These are phyloP conservation scores for Polypedilum pembai DNA, from an alignment of 1,140 invertebrate species.

Conservation along the genomic window DNA sequence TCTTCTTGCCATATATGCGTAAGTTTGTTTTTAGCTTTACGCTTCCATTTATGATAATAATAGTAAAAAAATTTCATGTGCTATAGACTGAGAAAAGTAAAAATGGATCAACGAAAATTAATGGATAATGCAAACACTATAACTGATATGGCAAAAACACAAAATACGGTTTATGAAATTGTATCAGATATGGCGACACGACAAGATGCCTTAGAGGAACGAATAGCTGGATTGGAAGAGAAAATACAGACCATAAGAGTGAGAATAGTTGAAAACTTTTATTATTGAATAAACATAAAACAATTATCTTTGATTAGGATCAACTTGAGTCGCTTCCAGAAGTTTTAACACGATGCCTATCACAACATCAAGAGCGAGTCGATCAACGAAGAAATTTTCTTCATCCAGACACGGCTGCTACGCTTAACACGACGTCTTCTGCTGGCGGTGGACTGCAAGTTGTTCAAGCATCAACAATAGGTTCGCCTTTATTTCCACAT, in stretches of 20 bases:
- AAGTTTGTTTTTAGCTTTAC: conserved; percentile 47
- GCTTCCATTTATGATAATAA: no score
- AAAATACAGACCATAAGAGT: conserved; percentile 70
- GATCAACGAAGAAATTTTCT: conserved; percentile 74
- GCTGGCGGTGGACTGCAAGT: conserved; percentile 44
- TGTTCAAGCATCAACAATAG: conserved; percentile 38
- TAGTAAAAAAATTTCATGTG: no score
- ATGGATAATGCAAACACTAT: conserved; percentile 99
- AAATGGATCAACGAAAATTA: conserved; percentile 99
- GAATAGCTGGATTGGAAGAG: conserved; percentile 76
- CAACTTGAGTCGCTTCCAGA: conserved; percentile 72
- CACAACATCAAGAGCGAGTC: conserved; percentile 57
- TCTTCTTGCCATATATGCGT: conserved; percentile 98
- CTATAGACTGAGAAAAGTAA: conserved; percentile 91
- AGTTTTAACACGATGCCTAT: conserved; percentile 63
- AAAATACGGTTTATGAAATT: conserved; percentile 94
- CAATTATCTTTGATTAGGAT: conserved; percentile 34
- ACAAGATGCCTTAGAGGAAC: conserved; percentile 83
- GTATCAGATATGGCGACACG: conserved; percentile 91
- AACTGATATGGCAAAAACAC: conserved; percentile 99
- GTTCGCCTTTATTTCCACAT: conserved; percentile 43
- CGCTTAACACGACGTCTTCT: conserved; percentile 43
- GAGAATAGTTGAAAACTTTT: conserved; percentile 30
- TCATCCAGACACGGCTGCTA: conserved; percentile 72
- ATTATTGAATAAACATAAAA: neutral